Conservation (phyloP, 2,888 invertebrate species). For the Tinea pellionella region DNA sequence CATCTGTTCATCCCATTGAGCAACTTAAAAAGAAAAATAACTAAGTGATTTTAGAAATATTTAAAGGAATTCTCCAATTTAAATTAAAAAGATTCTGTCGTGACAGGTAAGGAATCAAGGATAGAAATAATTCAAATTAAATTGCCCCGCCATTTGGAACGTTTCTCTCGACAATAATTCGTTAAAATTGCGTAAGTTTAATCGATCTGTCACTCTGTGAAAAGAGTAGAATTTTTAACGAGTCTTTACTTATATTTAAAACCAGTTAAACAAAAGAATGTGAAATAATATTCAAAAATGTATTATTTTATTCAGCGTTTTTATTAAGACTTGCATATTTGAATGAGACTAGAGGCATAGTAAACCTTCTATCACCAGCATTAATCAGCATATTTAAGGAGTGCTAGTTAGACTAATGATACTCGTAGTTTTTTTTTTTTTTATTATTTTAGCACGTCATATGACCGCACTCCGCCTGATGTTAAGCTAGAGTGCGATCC, state of each 20-base stretch:
- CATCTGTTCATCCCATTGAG: not conserved
- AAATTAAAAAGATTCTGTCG: conserved; percentile 26
- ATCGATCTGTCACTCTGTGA: conserved; percentile 34
- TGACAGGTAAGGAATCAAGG: conserved; percentile 20
- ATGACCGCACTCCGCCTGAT: no score
- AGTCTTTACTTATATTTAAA: not conserved
- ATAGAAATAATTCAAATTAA: conserved; percentile 9
- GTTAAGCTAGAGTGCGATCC: no score
- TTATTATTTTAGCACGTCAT: no score
- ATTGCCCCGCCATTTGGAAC: not conserved
- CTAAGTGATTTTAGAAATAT: not conserved
- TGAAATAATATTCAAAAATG: no score
- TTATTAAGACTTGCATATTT: no score
- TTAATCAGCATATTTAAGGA: no score
- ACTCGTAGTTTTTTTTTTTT: no score
- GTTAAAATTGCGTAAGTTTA: conserved; percentile 24
- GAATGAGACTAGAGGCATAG: no score
- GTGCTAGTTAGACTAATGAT: no score
- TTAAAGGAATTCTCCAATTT: conserved; percentile 16
- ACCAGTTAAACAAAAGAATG: not conserved
- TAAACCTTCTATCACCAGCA: no score
- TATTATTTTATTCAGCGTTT: no score
- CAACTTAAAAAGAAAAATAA: not conserved
- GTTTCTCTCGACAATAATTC: not conserved
- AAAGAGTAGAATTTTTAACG: not conserved